phyloP scores from a whole-genome alignment of 2,113 vertebrate genomes.

The Psittacula cyanocephala region DNA sequence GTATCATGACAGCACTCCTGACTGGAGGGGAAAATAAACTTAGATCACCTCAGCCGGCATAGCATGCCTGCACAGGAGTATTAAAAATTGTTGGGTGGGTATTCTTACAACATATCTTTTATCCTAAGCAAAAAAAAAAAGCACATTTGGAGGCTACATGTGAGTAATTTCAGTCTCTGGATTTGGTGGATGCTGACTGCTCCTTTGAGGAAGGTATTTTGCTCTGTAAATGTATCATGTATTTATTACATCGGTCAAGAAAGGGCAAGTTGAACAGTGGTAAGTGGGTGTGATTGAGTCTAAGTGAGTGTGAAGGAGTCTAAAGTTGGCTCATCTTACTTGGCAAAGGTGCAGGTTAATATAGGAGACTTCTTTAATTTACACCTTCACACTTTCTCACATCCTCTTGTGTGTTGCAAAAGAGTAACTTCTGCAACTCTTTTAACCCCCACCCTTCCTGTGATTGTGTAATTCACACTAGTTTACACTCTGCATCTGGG shows the following conservation, averaged over 20 bases:
- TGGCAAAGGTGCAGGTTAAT: constrained; percentile 10
- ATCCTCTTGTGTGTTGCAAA: constrained; percentile 1
- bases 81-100: neutral
- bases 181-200: neutral
- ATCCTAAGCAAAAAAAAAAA: neutral
- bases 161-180: neutral
- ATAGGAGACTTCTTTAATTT: constrained; percentile 31
- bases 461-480: neutral
- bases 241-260: neutral
- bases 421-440: constrained; percentile 12
- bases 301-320: constrained; percentile 6
- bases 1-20: neutral
- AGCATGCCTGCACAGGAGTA: neutral
- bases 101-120: neutral
- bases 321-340: neutral
- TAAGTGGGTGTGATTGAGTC: constrained; percentile 13
- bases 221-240: neutral
- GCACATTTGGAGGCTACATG: neutral
- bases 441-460: neutral
- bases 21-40: neutral
- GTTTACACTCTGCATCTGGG: neutral
- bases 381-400: constrained; percentile 12
- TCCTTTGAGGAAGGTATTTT: neutral
- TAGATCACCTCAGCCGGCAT: neutral
- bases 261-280: neutral